Evolutionary conservation across 2,888 invertebrate genomes (phyloP).

Genomic region (Tiliacea aurago): DNA sequence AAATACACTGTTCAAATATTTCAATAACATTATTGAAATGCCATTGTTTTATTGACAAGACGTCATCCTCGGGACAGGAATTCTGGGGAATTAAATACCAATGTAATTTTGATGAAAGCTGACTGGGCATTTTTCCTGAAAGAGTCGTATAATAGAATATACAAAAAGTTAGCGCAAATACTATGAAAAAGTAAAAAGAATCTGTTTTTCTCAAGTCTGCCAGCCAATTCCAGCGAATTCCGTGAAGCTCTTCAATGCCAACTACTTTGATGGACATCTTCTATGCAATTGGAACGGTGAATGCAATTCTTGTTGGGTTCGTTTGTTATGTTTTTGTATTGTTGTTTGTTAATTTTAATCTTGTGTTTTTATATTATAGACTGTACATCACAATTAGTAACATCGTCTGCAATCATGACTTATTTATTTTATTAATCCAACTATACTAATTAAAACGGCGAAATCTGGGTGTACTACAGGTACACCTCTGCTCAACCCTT

Average conservation of each 20-base stretch:
- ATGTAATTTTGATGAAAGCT: not conserved
- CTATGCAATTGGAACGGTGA: conserved; percentile 24
- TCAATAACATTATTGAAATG: conserved; percentile 28
- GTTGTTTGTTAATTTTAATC: too few species aligned
- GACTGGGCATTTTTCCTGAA: not conserved
- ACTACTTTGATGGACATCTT: conserved; percentile 25
- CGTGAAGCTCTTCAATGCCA: conserved; percentile 13
- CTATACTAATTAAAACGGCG: too few species aligned
- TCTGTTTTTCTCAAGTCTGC: not conserved
- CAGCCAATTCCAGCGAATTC: conserved; percentile 18
- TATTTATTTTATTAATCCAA: too few species aligned
- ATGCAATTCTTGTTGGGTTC: conserved; percentile 15
- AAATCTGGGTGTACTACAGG: too few species aligned
- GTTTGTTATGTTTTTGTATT: too few species aligned
- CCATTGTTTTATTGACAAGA: conserved; percentile 10
- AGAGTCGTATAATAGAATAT: not conserved
- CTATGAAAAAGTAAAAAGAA: too few species aligned
- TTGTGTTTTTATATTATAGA: too few species aligned
- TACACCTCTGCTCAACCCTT: too few species aligned
- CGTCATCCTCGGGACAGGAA: not conserved
- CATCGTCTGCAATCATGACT: too few species aligned
- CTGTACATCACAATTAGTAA: too few species aligned
- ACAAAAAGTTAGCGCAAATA: too few species aligned
- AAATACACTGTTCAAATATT: too few species aligned
- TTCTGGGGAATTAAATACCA: not conserved